A percentile compares a stretch with the other conserved stretches of the same genome.
phyloP scores from a whole-genome alignment of 2,797 vertebrate genomes.

The Poeciliopsis gracilis region DNA sequence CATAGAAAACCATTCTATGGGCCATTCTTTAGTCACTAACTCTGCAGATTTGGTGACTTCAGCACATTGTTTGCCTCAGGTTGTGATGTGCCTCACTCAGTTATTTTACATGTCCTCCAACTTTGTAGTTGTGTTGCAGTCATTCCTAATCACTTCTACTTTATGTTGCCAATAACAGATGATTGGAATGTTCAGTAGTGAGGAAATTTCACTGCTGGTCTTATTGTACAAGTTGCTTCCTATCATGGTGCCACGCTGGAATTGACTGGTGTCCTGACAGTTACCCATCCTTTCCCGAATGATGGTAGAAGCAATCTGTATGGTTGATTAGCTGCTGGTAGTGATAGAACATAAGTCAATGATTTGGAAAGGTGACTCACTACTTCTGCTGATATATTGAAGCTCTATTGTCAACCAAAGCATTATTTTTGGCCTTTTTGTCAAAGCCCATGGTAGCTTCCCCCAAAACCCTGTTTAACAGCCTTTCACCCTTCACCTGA shows the following conservation, averaged over 20 bases:
- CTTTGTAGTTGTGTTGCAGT: not conserved
- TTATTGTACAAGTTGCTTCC: not conserved
- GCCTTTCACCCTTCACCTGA: conserved; percentile 57
- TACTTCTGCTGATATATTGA: not conserved
- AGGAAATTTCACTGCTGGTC: not conserved
- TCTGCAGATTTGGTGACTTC: not conserved
- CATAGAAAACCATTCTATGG: not conserved
- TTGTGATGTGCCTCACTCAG: not conserved
- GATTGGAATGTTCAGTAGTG: not conserved
- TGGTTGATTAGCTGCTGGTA: not conserved
- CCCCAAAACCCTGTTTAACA: conserved; percentile 37
- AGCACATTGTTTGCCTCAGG: not conserved
- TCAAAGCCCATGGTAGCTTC: conserved; percentile 7
- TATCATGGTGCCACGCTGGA: not conserved
- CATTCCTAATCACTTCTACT: not conserved
- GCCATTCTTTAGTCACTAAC: not conserved
- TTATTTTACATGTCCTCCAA: not conserved
- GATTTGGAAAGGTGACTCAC: not conserved
- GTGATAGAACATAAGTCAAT: not conserved
- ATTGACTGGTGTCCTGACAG: not conserved
- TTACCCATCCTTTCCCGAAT: not conserved
- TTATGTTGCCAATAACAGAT: not conserved
- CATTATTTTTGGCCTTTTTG: not conserved
- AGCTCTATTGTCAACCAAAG: not conserved
- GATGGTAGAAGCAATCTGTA: not conserved